Evolutionary conservation across 2,113 vertebrate species (phyloP), one percentile per base, ranked within the genome.

Genomic region (Protobothrops mucrosquamatus): DNA sequence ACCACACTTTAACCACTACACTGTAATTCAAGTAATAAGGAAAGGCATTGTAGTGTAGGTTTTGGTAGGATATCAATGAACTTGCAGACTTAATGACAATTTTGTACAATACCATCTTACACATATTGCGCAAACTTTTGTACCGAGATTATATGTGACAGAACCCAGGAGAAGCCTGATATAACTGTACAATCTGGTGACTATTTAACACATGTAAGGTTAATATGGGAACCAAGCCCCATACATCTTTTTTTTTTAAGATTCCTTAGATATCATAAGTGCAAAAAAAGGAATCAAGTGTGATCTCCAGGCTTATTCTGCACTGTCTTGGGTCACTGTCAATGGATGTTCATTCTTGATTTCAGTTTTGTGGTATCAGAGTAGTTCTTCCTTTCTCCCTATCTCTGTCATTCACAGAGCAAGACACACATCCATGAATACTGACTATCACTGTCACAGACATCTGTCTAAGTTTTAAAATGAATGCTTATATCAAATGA

Each of bases 221-320:
- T 10, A 54, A 43, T 85, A 23, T 18, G 54, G 3, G 5, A 54
- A 48, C 46, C 94, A 94, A 96, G 7, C 57, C 89, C 86, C 85
- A 51, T 94, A 89, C 0, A 81, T 94, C 87, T 92, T 54, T 88
- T 90, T 90, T 94, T 92, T 94, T 61, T 89, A 92, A 93, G 88
- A 61, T 88, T 88, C 91, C 89, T 92, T 91, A 94, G 88, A 89
- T 93, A 95, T 14, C n/a, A 55, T 51, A 91, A 24, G 9, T 56
- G 22, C 7, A 29, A 43, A 26, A 51, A 51, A 87, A 90, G 61
- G n/a, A 90, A 86, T 93, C 0, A 87, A 61, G 74, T 92, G 29
- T 94, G 92, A 89, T 91, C 0, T 91, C 92, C 94, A 95, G 91
- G 93, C 87, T 56, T 93, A 87, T 94, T 95, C 94, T 54, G 64